Base-by-base conservation (phyloP, 2,888 invertebrate genomes). In the Eurytoma californica region DNA sequence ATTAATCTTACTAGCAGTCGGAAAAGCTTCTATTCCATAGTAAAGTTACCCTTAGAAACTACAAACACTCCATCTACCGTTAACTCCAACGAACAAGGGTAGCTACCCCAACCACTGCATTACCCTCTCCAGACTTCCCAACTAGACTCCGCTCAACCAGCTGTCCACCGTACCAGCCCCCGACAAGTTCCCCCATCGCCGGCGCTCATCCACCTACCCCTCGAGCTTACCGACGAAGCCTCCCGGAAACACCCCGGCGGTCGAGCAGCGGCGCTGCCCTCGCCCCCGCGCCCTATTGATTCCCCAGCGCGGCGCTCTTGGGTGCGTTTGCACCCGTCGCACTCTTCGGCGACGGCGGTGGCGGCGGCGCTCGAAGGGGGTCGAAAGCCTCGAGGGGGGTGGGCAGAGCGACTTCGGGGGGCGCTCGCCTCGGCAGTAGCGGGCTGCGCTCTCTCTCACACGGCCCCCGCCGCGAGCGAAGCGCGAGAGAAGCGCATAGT, bases 351-450 rank as follows among this genome's bases (percentile, higher is more conserved):
- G 63, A 39, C 39, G 47, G 39, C 63, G 63, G 63, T 30, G 63
- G 39, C 61, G 61, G 24, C 63, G 18, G 69, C 51, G 58, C 70
- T 60, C 70, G 58, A 51, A 70, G 70, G 70, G 70, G 60, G 70
- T 70, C 60, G 72, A 51, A 53, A 72, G 73, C 63, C 70, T 60
- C 60, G 28, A 28, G 20, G 28, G 20, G 47, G 39, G 58, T 58
- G 70, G 63, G 30, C 30, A 65, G 20, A 72, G 53, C 53, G 63
- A 20, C n/a, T n/a, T 53, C 30, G 18, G 14, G 20, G 39, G 18
- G 39, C 47, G 49, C 28, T 30, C 30, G 18, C 47, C 39, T 39
- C 39, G 39, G 39, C 39, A 39, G 39, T 39, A 39, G 39, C 39
- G 39, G 39, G 39, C 39, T 39, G n/a, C 63, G 39, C 63, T 30